phyloP scores from a whole-genome alignment of 2,113 vertebrate genomes.

The Amazona vittata region DNA sequence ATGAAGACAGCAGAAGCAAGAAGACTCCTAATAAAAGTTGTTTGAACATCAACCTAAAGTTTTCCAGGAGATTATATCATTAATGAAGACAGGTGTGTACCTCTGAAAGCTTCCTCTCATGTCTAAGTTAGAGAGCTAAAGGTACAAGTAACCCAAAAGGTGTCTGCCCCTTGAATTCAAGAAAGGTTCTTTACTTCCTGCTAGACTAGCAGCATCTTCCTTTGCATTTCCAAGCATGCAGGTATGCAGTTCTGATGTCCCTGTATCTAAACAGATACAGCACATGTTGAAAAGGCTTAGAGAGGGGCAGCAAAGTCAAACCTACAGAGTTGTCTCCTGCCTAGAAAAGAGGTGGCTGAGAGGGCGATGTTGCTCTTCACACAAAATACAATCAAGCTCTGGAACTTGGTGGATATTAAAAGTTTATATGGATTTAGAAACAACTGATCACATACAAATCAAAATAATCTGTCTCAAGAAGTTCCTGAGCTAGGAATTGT shows the following conservation, averaged over 20 bases:
- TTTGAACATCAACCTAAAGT: background rate
- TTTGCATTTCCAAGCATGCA: background rate
- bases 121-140: background rate
- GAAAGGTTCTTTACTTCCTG: background rate
- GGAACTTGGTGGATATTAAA: background rate
- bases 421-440: background rate
- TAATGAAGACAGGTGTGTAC: background rate
- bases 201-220: background rate
- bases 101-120: background rate
- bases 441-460: background rate
- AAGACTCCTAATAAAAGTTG: background rate
- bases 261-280: background rate
- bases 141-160: background rate
- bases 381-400: background rate
- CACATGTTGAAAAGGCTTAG: background rate
- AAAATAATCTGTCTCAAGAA: background rate
- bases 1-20: background rate
- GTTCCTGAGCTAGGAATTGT: background rate
- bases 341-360: background rate
- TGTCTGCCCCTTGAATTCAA: background rate
- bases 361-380: background rate
- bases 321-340: background rate
- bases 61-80: background rate
- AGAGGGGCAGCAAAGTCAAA: background rate
- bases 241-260: background rate